Base-by-base conservation (phyloP, 2,113 vertebrate genomes). In the Glaucomys volans region DNA sequence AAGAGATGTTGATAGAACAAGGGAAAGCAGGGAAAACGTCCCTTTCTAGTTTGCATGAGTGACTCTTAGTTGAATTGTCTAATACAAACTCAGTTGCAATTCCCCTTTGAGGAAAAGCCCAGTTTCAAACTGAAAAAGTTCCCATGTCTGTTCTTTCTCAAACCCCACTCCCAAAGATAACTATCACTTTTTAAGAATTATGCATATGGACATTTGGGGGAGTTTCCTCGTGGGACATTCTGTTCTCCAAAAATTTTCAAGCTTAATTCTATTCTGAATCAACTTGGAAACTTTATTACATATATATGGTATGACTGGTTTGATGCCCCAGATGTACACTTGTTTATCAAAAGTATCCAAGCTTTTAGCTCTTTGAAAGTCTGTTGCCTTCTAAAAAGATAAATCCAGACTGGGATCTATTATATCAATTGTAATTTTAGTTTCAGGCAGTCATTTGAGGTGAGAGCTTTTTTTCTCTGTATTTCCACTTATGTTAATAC, bases 171-270 rank as follows among this genome's bases (percentile, higher is more conserved):
- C 30, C 82, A 44, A 54, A 10, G 18, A 44, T 76, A 64, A 57
- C 4, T 8, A 62, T 79, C 80, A 80, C 67, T 28, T 32, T 83
- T 26, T 24, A 81, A 81, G 69, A 91, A 94, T 72, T 62, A 69
- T 22, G 77, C 44, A 22, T 62, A 18, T 44, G 95, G 90, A 87
- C 80, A 69, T 93, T 83, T 95, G 90, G 18, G 86, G 93, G 94
- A 82, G 88, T 98, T 98, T 92, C 90, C 75, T 93, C 47, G 10
- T 35, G 94, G 40, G 84, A 90, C 87, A 95, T n/a, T 90, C 50
- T 69, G 92, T 95, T 96, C 95, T 95, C 93, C 95, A 88, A 96
- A 62, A 97, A 87, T 54, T 37, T 95, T 62, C 88, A 87, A 64
- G 76, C 74, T 94, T 37, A 72, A 69, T 66, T 82, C 67, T 88